Conservation (phyloP, 2,113 vertebrate genomes). For the Muscicapa adusta region DNA sequence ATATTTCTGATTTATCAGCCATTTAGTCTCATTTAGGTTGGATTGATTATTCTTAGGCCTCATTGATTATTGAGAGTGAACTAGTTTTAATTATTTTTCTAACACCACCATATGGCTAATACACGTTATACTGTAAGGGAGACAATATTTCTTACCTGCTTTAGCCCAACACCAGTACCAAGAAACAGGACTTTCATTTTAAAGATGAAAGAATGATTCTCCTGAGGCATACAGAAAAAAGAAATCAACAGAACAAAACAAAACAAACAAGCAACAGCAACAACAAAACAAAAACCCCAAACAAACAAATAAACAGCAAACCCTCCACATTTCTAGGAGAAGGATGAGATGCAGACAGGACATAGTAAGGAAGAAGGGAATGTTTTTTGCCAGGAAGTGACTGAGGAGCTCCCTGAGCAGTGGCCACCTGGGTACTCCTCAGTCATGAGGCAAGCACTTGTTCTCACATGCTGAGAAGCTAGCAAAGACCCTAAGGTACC, state of each 20-base stretch:
- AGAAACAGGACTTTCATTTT: not conserved
- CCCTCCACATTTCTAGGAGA: not conserved
- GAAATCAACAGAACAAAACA: not conserved
- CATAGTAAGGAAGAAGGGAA: not conserved
- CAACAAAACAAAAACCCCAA: not conserved
- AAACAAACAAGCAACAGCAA: not conserved
- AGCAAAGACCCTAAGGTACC: not conserved
- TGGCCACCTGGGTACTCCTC: not conserved
- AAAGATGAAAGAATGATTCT: not conserved
- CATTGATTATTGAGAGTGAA: not conserved
- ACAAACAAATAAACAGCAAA: not conserved
- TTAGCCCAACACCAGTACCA: not conserved
- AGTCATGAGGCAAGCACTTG: fast-evolving
- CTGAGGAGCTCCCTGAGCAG: fast-evolving
- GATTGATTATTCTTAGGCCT: not conserved
- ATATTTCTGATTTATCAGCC: not conserved
- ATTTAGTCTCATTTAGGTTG: not conserved
- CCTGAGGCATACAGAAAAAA: not conserved
- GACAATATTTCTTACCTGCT: not conserved
- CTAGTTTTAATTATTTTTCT: not conserved
- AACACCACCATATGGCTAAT: not conserved
- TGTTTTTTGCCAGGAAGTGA: not conserved
- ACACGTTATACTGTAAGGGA: not conserved
- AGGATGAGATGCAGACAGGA: not conserved
- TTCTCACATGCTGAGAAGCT: not conserved